Base-by-base conservation (phyloP, 2,888 invertebrate species). In the Drosophila mulleri region DNA sequence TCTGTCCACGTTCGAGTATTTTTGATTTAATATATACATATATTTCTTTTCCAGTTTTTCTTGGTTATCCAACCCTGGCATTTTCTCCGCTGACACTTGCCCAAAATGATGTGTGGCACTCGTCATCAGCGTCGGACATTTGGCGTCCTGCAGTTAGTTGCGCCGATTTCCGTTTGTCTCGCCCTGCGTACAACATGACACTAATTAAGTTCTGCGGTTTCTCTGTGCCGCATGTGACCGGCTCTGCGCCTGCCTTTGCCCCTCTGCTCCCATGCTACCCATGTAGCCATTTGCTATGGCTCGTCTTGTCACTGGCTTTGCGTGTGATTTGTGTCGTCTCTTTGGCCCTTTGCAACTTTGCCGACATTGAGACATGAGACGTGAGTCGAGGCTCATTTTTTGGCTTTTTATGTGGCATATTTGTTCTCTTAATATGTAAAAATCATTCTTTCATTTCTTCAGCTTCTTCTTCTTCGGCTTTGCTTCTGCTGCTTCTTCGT, bases 191-290 rank as follows among this genome's bases (percentile, higher is more conserved):
- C 88, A 88, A 85, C 83, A 87, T 88, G 89, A 89, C 87, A 89
- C 90, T 90, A 90, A 89, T 89, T 90, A 90, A 89, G 90, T 90
- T 87, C 78, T 88, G 90, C 70, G 90, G 88, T 86, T 86, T 75
- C 5, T 60, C 63, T 68, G 57, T 56, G 42, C 39, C 47, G 39
- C 44, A 48, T 41, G 5, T n/a, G 48, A 29, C n/a, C 16, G 47
- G 11, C 47, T 0, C 16, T n/a, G 48, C 5, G 26, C 7, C 44
- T 11, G 48, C 16, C 11, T 26, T 3, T n/a, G 14, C 47, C 20
- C 23, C 23, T 12, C 20, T 4, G 18, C 41, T 45, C n/a, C n/a
- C 32, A 8, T 32, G n/a, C n/a, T n/a, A n/a, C 20, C 41, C 14
- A 52, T 16, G 23, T 9, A 48, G 26, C 18, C 60, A 53, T 52